phyloP scores from a whole-genome alignment of 2,888 invertebrate species.

The Oithona nana region DNA sequence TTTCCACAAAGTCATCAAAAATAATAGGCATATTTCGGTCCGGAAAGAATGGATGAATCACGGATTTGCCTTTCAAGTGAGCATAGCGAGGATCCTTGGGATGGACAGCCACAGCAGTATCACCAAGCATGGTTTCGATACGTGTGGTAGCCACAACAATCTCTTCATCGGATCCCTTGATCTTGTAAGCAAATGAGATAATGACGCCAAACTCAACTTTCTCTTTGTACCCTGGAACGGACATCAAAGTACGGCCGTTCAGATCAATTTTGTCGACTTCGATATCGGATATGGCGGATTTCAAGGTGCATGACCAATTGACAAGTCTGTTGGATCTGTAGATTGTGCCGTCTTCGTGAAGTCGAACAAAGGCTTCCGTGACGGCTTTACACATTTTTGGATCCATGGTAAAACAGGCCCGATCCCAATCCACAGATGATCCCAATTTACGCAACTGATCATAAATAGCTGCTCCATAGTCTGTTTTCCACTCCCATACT shows the following conservation, averaged over 20 bases:
- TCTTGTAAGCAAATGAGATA: slow-evolving; percentile 72
- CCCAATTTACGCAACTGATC: slow-evolving; percentile 71
- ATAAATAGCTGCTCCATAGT: slow-evolving; percentile 55
- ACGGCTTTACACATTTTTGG: slow-evolving; percentile 67
- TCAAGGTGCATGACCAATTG: slow-evolving; percentile 93
- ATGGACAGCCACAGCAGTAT: slow-evolving; percentile 85
- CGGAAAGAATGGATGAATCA: slow-evolving; percentile 65
- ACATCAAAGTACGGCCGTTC: slow-evolving; percentile 56
- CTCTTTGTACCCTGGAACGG: slow-evolving; percentile 66
- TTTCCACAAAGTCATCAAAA: slow-evolving; percentile 82
- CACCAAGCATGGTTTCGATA: slow-evolving; percentile 94
- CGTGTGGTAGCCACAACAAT: slow-evolving; percentile 89
- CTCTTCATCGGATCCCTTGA: slow-evolving; percentile 47
- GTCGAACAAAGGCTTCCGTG: slow-evolving; percentile 73
- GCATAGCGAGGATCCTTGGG: slow-evolving; percentile 74
- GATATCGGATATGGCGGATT: slow-evolving; percentile 96
- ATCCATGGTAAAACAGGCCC: slow-evolving; percentile 93
- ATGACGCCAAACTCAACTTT: slow-evolving; percentile 77
- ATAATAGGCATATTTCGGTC: slow-evolving; percentile 65
- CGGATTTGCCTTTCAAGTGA: slow-evolving; percentile 55
- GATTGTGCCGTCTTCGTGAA: slow-evolving; percentile 55
- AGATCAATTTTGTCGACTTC: slow-evolving; percentile 89
- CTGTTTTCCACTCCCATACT: slow-evolving; percentile 79
- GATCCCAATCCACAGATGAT: slow-evolving; percentile 82
- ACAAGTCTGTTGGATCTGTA: slow-evolving; percentile 85